Conservation (phyloP, 2,888 invertebrate species). For the Lydus trimaculatus region DNA sequence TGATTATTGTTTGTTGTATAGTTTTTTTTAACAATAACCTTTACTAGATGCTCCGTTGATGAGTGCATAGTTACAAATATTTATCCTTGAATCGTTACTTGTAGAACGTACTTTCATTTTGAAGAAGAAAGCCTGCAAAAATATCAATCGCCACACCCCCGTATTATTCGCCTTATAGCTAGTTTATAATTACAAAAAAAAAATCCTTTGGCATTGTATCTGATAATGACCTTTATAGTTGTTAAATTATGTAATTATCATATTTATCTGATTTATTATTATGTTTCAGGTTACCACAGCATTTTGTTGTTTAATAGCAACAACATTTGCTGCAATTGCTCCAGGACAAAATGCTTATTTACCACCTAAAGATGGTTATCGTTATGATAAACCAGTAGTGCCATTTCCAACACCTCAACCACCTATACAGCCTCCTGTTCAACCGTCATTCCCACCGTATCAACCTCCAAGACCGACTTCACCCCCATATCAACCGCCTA, state of each 20-base stretch:
- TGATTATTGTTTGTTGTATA: constrained; percentile 15
- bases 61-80: constrained; percentile 32
- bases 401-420: constrained; percentile 63
- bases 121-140: constrained; percentile 27
- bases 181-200: constrained; percentile 18
- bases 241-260: constrained; percentile 9
- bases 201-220: constrained; percentile 32
- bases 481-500: constrained; percentile 39
- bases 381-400: constrained; percentile 72
- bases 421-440: background rate
- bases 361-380: constrained; percentile 77
- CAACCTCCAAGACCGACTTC: constrained; percentile 25
- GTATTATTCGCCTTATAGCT: constrained; percentile 10
- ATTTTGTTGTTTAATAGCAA: constrained; percentile 60
- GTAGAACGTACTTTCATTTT: constrained; percentile 26
- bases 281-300: constrained; percentile 64
- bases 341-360: constrained; percentile 79
- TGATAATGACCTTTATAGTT: constrained; percentile 32
- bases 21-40: constrained; percentile 28
- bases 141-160: constrained; percentile 24
- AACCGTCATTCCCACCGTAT: constrained; percentile 13
- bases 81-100: constrained; percentile 25
- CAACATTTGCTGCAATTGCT: constrained; percentile 63
- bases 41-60: constrained; percentile 25
- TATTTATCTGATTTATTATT: constrained; percentile 20